Conservation (phyloP, 2,113 vertebrate species). For the Myotis yumanensis region DNA sequence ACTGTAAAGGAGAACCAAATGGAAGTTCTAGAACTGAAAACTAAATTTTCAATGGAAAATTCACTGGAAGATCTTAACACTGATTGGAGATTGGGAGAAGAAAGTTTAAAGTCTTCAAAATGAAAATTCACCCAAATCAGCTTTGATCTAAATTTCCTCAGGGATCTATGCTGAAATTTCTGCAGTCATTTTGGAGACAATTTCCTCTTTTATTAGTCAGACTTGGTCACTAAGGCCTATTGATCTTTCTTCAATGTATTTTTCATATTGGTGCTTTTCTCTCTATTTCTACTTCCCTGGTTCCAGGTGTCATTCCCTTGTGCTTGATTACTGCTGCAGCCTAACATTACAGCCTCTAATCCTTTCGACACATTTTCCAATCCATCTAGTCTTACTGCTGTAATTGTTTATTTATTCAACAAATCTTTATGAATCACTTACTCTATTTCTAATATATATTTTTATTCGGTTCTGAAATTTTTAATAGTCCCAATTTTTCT, state of each 20-base stretch:
- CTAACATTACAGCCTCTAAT: neutral
- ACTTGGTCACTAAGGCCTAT: neutral
- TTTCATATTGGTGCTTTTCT: neutral
- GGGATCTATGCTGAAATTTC: neutral
- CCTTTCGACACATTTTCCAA: neutral
- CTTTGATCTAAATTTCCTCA: constrained; percentile 23
- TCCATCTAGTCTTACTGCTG: neutral
- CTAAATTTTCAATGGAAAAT: neutral
- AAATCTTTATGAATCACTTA: neutral
- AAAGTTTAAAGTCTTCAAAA: neutral
- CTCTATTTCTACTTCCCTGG: neutral
- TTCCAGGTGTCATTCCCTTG: neutral
- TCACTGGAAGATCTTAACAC: neutral
- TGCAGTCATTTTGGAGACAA: neutral
- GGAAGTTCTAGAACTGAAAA: constrained; percentile 6
- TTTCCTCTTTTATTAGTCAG: neutral
- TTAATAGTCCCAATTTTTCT: neutral
- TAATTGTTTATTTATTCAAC: neutral
- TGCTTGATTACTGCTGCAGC: neutral
- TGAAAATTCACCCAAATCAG: constrained; percentile 7
- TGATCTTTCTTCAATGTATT: neutral
- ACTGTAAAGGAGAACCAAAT: neutral
- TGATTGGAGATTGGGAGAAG: neutral
- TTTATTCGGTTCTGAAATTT: constrained; percentile 2
- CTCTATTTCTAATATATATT: neutral